Conservation (phyloP, 2,113 vertebrate genomes). For the Lepisosteus osseus region DNA sequence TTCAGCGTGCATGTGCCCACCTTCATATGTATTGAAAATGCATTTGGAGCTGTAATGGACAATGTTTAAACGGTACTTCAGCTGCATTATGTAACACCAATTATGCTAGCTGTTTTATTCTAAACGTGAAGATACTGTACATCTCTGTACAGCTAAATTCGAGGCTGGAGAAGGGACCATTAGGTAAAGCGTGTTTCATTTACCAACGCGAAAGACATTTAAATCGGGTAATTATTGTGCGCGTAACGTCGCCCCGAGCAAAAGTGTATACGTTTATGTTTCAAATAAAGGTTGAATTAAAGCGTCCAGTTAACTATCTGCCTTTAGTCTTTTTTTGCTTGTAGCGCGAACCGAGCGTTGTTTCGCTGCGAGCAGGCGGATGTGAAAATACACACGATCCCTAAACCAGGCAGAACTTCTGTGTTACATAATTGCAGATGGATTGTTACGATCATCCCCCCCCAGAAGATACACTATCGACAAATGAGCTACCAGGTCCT, state of each 20-base stretch:
- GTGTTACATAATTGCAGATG: slow-evolving; percentile 24
- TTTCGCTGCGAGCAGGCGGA: background rate
- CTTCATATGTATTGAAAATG: no score
- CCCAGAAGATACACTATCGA: background rate
- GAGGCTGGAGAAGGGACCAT: slow-evolving; percentile 11
- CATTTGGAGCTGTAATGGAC: no score
- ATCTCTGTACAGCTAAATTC: slow-evolving; percentile 3
- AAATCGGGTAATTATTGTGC: no score
- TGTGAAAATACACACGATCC: slow-evolving; percentile 17
- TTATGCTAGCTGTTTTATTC: slow-evolving; percentile 13
- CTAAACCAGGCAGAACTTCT: slow-evolving; percentile 18
- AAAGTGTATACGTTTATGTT: no score
- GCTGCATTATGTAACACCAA: background rate
- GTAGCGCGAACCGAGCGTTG: background rate
- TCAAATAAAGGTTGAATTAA: no score
- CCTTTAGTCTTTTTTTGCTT: background rate
- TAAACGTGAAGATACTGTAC: slow-evolving; percentile 1
- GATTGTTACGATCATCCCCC: slow-evolving; percentile 7
- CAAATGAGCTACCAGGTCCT: background rate
- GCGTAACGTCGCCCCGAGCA: no score
- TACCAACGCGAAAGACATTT: no score
- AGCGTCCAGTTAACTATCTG: no score
- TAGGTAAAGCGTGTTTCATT: background rate
- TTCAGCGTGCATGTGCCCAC: no score
- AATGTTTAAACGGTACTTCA: no score